These are phyloP conservation scores for Phenganax subtilis DNA, from an alignment of 92 coral and sea anemone genomes.

Conservation along the genomic window DNA sequence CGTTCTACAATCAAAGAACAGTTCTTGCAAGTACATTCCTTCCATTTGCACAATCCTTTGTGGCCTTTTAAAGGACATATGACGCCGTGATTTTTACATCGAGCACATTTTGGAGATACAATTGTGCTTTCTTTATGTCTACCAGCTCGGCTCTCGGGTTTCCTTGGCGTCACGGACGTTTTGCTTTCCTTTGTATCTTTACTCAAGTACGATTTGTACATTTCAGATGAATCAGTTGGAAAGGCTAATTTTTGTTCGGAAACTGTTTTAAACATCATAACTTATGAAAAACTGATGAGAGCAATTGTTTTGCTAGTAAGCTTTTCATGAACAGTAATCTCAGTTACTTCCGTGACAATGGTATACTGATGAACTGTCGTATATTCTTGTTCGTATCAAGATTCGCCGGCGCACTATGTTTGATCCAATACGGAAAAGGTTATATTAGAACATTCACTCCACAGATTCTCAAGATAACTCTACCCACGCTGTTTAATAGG, in stretches of 20 bases:
- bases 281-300: not conserved
- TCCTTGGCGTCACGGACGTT: not conserved
- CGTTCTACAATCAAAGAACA: conserved; percentile 36
- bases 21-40: conserved; percentile 23
- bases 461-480: conserved; percentile 22
- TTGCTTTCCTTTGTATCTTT: not conserved
- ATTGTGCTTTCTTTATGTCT: not conserved
- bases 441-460: not conserved
- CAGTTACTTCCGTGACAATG: conserved; percentile 1
- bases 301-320: not conserved
- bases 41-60: conserved; percentile 39
- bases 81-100: conserved; percentile 38
- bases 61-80: conserved; percentile 34
- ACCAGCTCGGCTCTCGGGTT: not conserved
- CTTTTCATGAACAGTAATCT: not conserved
- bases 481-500: conserved; percentile 32
- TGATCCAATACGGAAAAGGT: conserved; percentile 5
- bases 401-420: not conserved
- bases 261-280: conserved; percentile 8
- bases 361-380: not conserved
- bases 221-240: not conserved
- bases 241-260: not conserved
- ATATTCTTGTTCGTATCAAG: not conserved
- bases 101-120: conserved; percentile 36
- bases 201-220: not conserved